phyloP scores from a whole-genome alignment of 2,797 vertebrate species.

The Lophotriccus pileatus region DNA sequence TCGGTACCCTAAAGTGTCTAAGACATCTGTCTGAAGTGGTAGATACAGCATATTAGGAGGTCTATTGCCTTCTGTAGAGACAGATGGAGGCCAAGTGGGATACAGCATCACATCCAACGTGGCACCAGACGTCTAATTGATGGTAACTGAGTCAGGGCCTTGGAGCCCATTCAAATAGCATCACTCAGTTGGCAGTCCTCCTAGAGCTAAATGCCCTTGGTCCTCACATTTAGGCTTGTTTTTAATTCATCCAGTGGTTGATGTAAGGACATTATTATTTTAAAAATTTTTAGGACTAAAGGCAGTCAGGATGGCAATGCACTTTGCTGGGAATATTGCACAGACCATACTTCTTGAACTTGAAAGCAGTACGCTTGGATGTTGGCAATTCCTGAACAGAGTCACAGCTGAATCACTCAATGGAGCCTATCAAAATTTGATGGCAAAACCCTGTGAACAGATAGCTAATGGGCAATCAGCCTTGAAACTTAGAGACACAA shows the following conservation, averaged over 20 bases:
- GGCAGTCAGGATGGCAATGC: fast-evolving
- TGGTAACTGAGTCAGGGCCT: background rate
- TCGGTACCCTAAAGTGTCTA: background rate
- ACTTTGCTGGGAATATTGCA: background rate
- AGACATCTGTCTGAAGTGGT: background rate
- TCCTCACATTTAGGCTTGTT: background rate
- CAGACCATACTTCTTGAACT: background rate
- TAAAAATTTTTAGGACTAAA: background rate
- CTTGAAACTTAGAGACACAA: background rate
- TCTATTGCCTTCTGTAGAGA: background rate
- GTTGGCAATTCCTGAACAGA: background rate
- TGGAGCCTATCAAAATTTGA: background rate
- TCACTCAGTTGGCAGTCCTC: background rate
- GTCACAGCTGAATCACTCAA: background rate
- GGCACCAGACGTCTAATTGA: background rate
- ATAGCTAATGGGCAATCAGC: background rate
- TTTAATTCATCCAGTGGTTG: background rate
- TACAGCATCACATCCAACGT: background rate
- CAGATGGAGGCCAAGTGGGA: background rate
- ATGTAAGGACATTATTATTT: background rate
- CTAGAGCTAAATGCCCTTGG: background rate
- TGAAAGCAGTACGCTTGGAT: background rate
- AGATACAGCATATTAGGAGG: background rate
- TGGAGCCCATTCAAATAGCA: background rate
- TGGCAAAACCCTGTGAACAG: background rate